Conservation (phyloP, 1,140 invertebrate genomes). For the Batillaria attramentaria region DNA sequence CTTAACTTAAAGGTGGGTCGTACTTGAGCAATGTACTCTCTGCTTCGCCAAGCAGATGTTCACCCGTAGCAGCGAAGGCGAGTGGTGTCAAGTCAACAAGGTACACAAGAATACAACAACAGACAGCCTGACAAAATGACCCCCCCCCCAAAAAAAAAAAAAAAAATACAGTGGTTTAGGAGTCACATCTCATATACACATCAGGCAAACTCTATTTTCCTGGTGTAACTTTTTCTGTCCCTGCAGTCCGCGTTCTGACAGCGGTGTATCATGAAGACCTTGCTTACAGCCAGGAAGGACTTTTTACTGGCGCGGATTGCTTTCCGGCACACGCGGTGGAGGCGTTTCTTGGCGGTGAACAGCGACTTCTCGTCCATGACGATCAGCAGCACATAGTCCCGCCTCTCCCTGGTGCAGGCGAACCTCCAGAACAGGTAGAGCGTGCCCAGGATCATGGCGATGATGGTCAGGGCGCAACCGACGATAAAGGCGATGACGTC, state of each 20-base stretch:
- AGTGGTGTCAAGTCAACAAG: not conserved
- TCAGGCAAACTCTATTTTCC: constrained; percentile 8
- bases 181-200: no score
- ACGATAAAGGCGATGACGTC: constrained; percentile 48
- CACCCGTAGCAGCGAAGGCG: not conserved
- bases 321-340: constrained; percentile 1
- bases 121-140: no score
- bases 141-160: not conserved
- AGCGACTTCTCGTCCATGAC: constrained; percentile 20
- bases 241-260: not conserved
- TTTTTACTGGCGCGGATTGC: constrained; percentile 21
- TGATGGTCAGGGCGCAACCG: not conserved
- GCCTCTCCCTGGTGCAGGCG: not conserved
- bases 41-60: no score
- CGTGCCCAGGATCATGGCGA: not conserved
- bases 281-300: constrained; percentile 12
- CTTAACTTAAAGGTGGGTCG: no score
- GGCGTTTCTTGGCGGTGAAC: constrained; percentile 1
- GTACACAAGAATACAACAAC: not conserved
- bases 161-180: not conserved
- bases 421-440: not conserved
- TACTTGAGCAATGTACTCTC: no score
- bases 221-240: not conserved
- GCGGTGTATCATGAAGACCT: not conserved
- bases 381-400: not conserved